Percentiles rank a stretch among this genome's conserved stretches.
phyloP scores from a whole-genome alignment of 37 sponge, comb jelly and placozoan species.

The Bolinopsis microptera region DNA sequence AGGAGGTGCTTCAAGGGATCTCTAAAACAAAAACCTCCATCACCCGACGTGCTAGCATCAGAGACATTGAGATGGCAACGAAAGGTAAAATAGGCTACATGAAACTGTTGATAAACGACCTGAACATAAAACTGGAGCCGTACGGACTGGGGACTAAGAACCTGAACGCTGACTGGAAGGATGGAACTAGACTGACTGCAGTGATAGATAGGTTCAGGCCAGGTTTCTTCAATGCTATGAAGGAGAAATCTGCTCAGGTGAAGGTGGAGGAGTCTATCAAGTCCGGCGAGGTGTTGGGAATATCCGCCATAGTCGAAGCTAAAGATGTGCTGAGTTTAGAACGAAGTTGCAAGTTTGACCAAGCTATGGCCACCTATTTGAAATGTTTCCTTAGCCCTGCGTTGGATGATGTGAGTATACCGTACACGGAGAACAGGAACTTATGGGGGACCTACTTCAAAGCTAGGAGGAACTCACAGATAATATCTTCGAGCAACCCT shows the following conservation, averaged over 20 bases:
- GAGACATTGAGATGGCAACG: not conserved
- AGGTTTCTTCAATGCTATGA: not conserved
- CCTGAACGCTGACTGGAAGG: slow-evolving; percentile 22
- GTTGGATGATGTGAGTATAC: not conserved
- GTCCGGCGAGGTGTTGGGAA: not conserved
- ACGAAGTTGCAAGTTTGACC: not conserved
- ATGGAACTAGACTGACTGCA: not conserved
- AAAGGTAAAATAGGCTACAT: not conserved
- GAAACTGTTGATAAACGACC: not conserved
- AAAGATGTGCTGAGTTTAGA: not conserved
- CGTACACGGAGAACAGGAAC: not conserved
- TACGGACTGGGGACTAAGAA: not conserved
- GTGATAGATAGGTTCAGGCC: not conserved
- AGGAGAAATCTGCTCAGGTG: not conserved
- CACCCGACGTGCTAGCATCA: not conserved
- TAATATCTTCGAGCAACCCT: not conserved
- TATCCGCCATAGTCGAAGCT: not conserved
- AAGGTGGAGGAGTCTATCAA: not conserved
- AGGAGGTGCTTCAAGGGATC: not conserved
- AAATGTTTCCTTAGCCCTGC: slow-evolving; percentile 6
- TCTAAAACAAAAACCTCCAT: not conserved
- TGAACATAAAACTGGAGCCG: slow-evolving; percentile 12
- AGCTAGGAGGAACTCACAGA: not conserved
- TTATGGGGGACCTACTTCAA: not conserved
- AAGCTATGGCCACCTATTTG: not conserved